Evolutionary conservation across 2,113 vertebrate genomes (phyloP).

Genomic region (Bolborhynchus lineola): DNA sequence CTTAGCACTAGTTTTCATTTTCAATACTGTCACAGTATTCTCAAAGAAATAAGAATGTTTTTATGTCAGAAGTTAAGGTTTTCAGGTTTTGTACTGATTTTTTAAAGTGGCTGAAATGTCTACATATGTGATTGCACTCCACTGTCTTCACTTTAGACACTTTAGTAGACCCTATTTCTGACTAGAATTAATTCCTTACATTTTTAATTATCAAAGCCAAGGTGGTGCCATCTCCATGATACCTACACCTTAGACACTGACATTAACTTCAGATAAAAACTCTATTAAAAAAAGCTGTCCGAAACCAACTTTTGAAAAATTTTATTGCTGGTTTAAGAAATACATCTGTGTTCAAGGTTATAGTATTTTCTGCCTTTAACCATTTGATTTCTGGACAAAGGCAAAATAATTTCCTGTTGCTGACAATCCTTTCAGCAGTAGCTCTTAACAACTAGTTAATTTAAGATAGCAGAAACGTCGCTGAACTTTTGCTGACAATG

Average conservation of each 20-base stretch:
- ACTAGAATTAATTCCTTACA: background rate
- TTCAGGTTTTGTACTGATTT: background rate
- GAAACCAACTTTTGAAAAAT: background rate
- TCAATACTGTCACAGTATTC: background rate
- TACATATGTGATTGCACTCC: background rate
- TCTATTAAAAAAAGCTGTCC: background rate
- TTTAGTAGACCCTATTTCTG: background rate
- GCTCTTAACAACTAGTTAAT: slow-evolving; percentile 10
- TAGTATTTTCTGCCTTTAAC: background rate
- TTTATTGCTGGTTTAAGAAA: background rate
- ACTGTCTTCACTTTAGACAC: background rate
- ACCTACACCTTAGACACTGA: background rate
- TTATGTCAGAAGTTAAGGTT: background rate
- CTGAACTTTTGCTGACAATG: background rate
- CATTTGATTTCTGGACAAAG: background rate
- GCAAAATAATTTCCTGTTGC: slow-evolving; percentile 24
- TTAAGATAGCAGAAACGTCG: background rate
- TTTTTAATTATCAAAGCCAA: background rate
- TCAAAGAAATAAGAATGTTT: background rate
- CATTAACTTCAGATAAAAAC: background rate
- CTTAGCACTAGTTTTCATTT: background rate
- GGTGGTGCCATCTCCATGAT: background rate
- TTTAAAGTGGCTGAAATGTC: background rate
- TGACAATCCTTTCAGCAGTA: slow-evolving; percentile 29
- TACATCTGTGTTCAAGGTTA: background rate